Evolutionary conservation across 2,113 vertebrate species (phyloP).

Genomic region (Oncorhynchus mykiss): DNA sequence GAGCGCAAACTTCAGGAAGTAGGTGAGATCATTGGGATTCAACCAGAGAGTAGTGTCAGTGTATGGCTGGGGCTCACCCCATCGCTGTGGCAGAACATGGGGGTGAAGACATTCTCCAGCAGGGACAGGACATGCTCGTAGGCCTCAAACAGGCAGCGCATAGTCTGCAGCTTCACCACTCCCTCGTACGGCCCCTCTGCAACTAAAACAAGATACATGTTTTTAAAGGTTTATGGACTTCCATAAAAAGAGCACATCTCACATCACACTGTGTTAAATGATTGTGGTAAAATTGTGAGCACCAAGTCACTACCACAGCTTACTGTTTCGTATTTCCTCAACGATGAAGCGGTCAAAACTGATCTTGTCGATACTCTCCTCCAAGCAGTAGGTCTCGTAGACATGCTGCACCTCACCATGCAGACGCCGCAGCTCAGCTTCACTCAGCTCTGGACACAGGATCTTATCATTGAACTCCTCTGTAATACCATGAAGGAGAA

Average conservation of each 20-base stretch:
- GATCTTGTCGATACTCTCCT: conserved; percentile 95
- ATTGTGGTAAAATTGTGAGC: conserved; percentile 8
- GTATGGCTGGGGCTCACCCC: conserved; percentile 75
- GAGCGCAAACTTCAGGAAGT: no score
- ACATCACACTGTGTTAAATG: not conserved
- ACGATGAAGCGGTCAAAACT: conserved; percentile 89
- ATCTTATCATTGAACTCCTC: conserved; percentile 97
- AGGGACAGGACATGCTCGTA: conserved; percentile 95
- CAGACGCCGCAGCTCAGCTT: conserved; percentile 82
- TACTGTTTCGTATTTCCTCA: conserved; percentile 89
- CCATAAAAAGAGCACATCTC: not conserved
- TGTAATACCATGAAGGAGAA: conserved; percentile 44
- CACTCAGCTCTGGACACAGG: conserved; percentile 86
- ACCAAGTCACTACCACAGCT: conserved; percentile 40
- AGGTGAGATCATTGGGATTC: not conserved
- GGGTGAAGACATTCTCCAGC: conserved; percentile 92
- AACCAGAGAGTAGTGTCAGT: not conserved
- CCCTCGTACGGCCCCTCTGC: conserved; percentile 80
- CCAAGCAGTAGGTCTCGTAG: conserved; percentile 90
- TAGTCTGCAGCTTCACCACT: conserved; percentile 93
- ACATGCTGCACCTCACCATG: conserved; percentile 91
- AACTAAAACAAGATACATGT: conserved; percentile 66
- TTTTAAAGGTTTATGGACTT: not conserved
- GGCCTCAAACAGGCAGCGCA: conserved; percentile 92
- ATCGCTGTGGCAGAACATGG: conserved; percentile 97